Evolutionary conservation across 2,797 vertebrate genomes (phyloP), one percentile per base, ranked within the genome.

Genomic region (Chromobotia macracanthus): DNA sequence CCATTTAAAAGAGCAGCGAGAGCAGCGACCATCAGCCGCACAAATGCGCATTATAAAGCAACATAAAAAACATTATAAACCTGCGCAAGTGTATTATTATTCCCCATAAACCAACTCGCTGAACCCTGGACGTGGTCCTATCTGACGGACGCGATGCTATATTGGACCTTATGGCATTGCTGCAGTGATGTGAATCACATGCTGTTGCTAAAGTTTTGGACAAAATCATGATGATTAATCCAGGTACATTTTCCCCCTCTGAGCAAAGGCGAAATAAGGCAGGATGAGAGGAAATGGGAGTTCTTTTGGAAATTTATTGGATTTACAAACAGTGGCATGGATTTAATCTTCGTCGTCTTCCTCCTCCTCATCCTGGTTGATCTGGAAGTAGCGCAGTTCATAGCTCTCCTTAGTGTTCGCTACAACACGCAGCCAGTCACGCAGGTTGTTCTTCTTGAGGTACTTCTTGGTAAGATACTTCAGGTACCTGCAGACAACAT

Each of bases 381-480:
- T 98, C 95, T 98, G 96, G 96, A 98, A 97, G 94, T 98, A 98
- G 72, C 96, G 95, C 71, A 98, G 91, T 88, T 98, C 96, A 0
- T 98, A 98, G 84, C 96, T 98, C 88, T 98, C 96, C 91, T 98
- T 98, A 91, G 94, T 96, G 90, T 97, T 97, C 3, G 96, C 96
- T 15, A 98, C 97, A 0, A 98, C 96, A 0, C 96, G 92, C 87
- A 98, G 86, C 97, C 96, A 98, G 87, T 98, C 97, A 19, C 96
- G 94, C 55, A 97, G 92, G 84, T 97, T 97, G 90, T 98, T 98
- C 89, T 98, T 98, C 88, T 98, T 98, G 88, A 98, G 92, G 77
- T 99, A 98, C 86, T 99, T 98, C 92, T 99, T 99, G 75, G 97
- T 99, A 28, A 98, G 94, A 88, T 99, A 98, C 83, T 99, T 98